Evolutionary conservation across 2,113 vertebrate genomes (phyloP), one percentile per base, ranked within the genome.

Genomic region (Tachysurus vachellii): DNA sequence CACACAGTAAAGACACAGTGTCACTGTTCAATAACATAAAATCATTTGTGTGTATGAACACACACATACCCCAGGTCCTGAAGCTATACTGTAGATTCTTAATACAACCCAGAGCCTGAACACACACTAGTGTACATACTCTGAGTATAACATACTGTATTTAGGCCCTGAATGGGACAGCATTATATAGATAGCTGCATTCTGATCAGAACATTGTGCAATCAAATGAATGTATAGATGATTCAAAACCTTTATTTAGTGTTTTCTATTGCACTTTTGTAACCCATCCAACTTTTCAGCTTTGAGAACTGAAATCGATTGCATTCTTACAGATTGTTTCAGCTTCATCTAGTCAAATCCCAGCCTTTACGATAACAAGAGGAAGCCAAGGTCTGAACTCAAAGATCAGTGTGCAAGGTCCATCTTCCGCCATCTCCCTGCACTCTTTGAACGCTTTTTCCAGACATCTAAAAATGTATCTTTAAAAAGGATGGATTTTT

Each of bases 401-500:
- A 3, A 76, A 86, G 62, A 86, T 83, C 85, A 82, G 53, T 57
- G 13, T 17, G 19, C 12, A 82, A 53, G 57, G 42, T 16, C 80
- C 54, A 70, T 83, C 68, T 75, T 61, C 44, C 42, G 61, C 66
- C 50, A 54, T 50, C 64, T 57, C 73, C 16, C 56, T 17, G 66
- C 14, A 26, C 68, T 59, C 80, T 83, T 54, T 68, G 26, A 28
- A 70, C 53, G 57, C 36, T 42, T 64, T 59, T 79, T 79, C 84
- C 84, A 77, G 81, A 82, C 79, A 36, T 62, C 56, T 62, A 76
- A 59, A 75, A 83, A 83, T 54, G 66, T 82, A 73, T 62, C 80
- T 87, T 87, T 87, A 87, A 87, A 75, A 73, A 42, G 36, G 9
- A 47, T 82, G 64, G 31, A 82, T 71, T 86, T 71, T 75, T 66